Base-by-base conservation (phyloP, 2,113 vertebrate genomes). In the Girardinichthys multiradiatus region DNA sequence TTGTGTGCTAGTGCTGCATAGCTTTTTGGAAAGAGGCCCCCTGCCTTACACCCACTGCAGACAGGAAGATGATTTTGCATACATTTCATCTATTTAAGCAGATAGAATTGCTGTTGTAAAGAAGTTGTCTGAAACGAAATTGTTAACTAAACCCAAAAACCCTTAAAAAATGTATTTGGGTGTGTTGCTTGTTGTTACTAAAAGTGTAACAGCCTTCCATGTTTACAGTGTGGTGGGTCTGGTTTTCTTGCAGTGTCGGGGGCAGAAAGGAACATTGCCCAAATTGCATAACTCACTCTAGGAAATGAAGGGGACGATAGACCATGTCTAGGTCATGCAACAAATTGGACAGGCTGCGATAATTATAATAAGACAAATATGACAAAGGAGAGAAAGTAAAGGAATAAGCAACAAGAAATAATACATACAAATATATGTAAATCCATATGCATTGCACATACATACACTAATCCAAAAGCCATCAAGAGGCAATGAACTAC, bases 1-100 rank as follows among this genome's bases (percentile, higher is more conserved):
- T 94, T 95, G 92, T 80, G 68, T 10, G 60, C 70, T 74, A 28
- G 72, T 80, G 69, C 79, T 85, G 81, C 82, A 76, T 21, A 7
- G 67, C 79, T 81, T 80, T 86, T 73, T 26, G 35, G 24, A 81
- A 69, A 13, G 70, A 51, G 74, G 75, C 68, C 57, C 24, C n/a
- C 76, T 37, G 74, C 77, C 77, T 68, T 57, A 30, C 48, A 66
- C 11, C 70, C 17, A 19, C 68, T 69, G 45, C 67, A 72, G 58
- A 85, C 87, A 80, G 82, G 70, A 86, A 85, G 75, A 60, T 28
- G 62, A 35, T 73, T 30, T 26, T 31, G 64, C 51, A 70, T 4
- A 57, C 35, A 28, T 0, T 21, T 35, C 28, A 59, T 68, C 57
- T 62, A 45, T 59, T 80, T 42, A 4, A 60, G 9, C 10, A 10